Base-by-base conservation (phyloP, 1,140 invertebrate genomes). In the Manduca sexta region DNA sequence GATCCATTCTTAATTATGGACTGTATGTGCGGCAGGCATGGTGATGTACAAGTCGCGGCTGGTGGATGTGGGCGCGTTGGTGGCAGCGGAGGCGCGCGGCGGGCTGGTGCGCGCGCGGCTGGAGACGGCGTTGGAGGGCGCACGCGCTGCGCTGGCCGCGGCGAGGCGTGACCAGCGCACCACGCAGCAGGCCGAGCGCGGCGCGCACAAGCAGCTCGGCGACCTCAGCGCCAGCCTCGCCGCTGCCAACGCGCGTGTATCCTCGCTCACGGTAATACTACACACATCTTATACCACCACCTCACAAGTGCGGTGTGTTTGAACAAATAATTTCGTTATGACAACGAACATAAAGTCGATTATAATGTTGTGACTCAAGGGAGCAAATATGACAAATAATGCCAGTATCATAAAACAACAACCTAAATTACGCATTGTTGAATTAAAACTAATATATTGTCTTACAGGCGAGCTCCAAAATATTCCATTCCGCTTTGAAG, bases 401-500 rank as follows among this genome's bases (percentile, higher is more conserved):
- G n/a, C n/a, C n/a, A n/a, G n/a, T n/a, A n/a, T n/a, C n/a, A n/a
- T n/a, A n/a, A n/a, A n/a, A n/a, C n/a, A n/a, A n/a, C n/a, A n/a
- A n/a, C n/a, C n/a, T n/a, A n/a, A n/a, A n/a, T n/a, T n/a, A n/a
- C n/a, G n/a, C n/a, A n/a, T n/a, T n/a, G n/a, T n/a, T n/a, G n/a
- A n/a, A n/a, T n/a, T n/a, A n/a, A n/a, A n/a, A n/a, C n/a, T n/a
- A n/a, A n/a, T n/a, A n/a, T n/a, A n/a, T 52, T 52, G 5, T 64
- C 13, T 44, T 69, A 31, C 72, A 85, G 82, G 78, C 82, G 1
- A 85, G 82, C 30, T 81, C 82, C 2, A 83, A 81, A 50, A 85
- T 83, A 64, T 83, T 85, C 66, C 79, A 85, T 60, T 80, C 79
- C 1, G 70, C 79, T 33, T 60, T 85, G 47, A 85, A 85, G 51